phyloP scores from a whole-genome alignment of 1,140 invertebrate species.

The Apis florea region DNA sequence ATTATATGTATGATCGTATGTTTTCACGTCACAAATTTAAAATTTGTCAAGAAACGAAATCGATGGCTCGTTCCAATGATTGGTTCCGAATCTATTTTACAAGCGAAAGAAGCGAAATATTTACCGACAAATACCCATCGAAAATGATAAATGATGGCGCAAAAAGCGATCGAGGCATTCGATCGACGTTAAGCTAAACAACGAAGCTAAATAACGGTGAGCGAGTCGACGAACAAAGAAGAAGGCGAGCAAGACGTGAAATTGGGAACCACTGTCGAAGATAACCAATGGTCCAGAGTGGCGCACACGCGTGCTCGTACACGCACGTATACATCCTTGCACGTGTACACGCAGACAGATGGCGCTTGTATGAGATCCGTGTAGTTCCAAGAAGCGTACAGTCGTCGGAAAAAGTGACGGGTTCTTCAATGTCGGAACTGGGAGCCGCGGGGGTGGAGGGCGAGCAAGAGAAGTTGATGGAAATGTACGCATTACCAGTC shows the following conservation, averaged over 20 bases:
- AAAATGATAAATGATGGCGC: neutral
- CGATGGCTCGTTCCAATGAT: too few species aligned
- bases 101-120: neutral
- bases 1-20: too few species aligned
- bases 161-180: neutral
- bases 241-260: neutral
- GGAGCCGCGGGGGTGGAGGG: constrained; percentile 39
- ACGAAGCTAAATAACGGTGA: neutral
- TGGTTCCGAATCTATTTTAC: neutral
- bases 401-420: constrained; percentile 74
- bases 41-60: too few species aligned
- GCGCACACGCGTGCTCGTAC: constrained; percentile 31
- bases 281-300: constrained; percentile 66
- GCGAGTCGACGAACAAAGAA: neutral
- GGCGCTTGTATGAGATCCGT: constrained; percentile 63
- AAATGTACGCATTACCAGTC: constrained; percentile 60
- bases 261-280: constrained; percentile 68
- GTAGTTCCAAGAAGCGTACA: constrained; percentile 78
- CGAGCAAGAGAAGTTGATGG: constrained; percentile 49
- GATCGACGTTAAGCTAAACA: neutral
- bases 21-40: too few species aligned
- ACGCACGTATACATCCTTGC: neutral
- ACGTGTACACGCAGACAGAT: constrained; percentile 5
- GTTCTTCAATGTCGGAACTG: constrained; percentile 7
- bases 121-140: neutral